Percentiles rank a stretch among this genome's conserved stretches.
Evolutionary conservation across 2,888 invertebrate genomes (phyloP).

Genomic region (Hydrotaea cyrtoneurina): DNA sequence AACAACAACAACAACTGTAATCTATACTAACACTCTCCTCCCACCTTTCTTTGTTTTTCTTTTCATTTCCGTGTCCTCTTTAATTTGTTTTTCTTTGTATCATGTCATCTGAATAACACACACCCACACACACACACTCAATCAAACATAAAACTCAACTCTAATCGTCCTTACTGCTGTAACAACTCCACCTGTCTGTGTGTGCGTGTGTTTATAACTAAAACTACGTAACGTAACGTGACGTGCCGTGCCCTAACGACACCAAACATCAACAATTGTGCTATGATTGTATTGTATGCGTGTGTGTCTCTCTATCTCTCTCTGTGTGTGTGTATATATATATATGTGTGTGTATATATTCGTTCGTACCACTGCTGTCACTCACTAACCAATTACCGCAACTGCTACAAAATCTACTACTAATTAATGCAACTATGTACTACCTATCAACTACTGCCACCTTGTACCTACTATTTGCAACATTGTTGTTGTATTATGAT

Average conservation of each 20-base stretch:
- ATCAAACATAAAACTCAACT: slow-evolving; percentile 26
- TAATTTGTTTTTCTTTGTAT: not conserved
- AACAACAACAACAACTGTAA: not conserved
- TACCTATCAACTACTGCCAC: slow-evolving; percentile 70
- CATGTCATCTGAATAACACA: not conserved
- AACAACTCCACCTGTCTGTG: slow-evolving; percentile 31
- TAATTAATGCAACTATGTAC: slow-evolving; percentile 50
- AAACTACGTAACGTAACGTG: not conserved
- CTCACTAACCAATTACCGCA: slow-evolving; percentile 27
- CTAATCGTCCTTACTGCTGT: not conserved
- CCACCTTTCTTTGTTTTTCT: slow-evolving; percentile 2
- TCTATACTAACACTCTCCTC: not conserved
- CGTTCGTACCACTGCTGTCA: slow-evolving; percentile 22
- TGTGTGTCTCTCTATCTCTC: slow-evolving; percentile 36
- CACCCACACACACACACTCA: not conserved
- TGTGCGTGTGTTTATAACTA: slow-evolving; percentile 23
- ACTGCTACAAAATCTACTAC: slow-evolving; percentile 55
- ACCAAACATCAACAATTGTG: not conserved
- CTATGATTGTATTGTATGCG: slow-evolving; percentile 44
- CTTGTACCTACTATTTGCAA: slow-evolving; percentile 62
- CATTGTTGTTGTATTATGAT: slow-evolving; percentile 14
- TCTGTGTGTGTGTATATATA: slow-evolving; percentile 16
- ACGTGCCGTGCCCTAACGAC: not conserved
- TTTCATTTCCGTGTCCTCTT: not conserved
- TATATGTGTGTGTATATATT: slow-evolving; percentile 30